Conservation (phyloP, 2,113 vertebrate species). For the Barbus barbus region DNA sequence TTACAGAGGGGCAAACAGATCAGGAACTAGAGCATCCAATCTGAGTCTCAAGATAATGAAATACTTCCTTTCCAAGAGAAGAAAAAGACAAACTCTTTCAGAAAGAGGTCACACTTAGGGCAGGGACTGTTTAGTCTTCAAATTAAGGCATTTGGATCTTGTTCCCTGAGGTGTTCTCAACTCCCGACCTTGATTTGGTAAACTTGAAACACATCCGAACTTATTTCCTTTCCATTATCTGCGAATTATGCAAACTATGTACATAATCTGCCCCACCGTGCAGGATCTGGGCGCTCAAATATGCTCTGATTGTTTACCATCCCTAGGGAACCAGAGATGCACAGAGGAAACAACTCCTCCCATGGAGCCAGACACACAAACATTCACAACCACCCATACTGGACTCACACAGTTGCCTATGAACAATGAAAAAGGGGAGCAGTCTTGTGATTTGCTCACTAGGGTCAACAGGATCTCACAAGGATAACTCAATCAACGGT, state of each 20-base stretch:
- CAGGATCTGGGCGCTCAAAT: slow-evolving; percentile 3
- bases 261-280: slow-evolving; percentile 19
- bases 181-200: slow-evolving; percentile 34
- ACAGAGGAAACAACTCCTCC: neutral
- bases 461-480: neutral
- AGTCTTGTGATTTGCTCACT: slow-evolving; percentile 5
- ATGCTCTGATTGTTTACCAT: slow-evolving; percentile 17
- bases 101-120: slow-evolving; percentile 16
- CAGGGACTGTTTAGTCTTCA: slow-evolving; percentile 37
- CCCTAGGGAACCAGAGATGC: slow-evolving; percentile 20
- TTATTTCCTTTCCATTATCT: slow-evolving; percentile 40
- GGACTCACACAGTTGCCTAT: neutral
- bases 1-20: slow-evolving; percentile 18
- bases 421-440: slow-evolving; percentile 14
- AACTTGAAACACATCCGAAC: slow-evolving; percentile 24
- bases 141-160: slow-evolving; percentile 28
- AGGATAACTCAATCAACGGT: neutral
- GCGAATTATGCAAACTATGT: slow-evolving; percentile 38
- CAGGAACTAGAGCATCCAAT: slow-evolving; percentile 30
- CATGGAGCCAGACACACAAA: neutral
- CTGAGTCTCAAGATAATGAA: slow-evolving; percentile 10
- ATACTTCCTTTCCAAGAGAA: slow-evolving; percentile 30
- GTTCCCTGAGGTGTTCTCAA: slow-evolving; percentile 28
- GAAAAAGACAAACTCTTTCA: slow-evolving; percentile 14
- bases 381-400: neutral